A percentile compares a stretch with the other conserved stretches of the same genome.
phyloP scores from a whole-genome alignment of 2,888 invertebrate species.

The Embidobia sp. region DNA sequence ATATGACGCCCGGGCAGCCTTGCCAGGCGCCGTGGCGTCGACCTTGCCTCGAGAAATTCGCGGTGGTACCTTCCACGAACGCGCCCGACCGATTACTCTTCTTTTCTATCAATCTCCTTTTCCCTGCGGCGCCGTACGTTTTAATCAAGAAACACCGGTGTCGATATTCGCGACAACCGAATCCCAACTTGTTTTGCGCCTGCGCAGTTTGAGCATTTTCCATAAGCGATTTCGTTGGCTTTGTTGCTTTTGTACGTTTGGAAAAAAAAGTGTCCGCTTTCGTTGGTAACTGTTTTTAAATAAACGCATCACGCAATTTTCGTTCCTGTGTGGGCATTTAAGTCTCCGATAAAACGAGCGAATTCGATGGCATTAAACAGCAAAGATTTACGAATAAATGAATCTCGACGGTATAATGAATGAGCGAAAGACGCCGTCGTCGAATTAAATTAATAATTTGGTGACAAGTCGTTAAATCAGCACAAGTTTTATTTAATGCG shows the following conservation, averaged over 20 bases:
- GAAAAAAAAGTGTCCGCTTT: slow-evolving; percentile 5
- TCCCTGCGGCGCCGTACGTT: background rate
- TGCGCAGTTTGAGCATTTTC: no score
- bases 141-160: slow-evolving; percentile 25
- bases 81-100: slow-evolving; percentile 34
- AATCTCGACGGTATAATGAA: no score
- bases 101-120: slow-evolving; percentile 11
- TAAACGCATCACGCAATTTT: slow-evolving; percentile 12
- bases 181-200: no score
- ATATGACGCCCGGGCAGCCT: slow-evolving; percentile 72
- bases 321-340: slow-evolving; percentile 36
- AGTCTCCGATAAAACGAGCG: no score
- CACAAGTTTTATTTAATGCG: no score
- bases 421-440: no score
- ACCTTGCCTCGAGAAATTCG: slow-evolving; percentile 74
- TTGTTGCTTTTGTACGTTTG: slow-evolving; percentile 14
- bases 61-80: slow-evolving; percentile 69
- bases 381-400: no score
- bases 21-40: slow-evolving; percentile 79
- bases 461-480: no score
- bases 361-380: no score
- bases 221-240: no score
- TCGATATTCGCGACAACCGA: background rate
- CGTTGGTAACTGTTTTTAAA: slow-evolving; percentile 18
- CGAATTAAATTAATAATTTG: no score